Base-by-base conservation (phyloP, 2,113 vertebrate genomes). In the Prietella phreatophila region DNA sequence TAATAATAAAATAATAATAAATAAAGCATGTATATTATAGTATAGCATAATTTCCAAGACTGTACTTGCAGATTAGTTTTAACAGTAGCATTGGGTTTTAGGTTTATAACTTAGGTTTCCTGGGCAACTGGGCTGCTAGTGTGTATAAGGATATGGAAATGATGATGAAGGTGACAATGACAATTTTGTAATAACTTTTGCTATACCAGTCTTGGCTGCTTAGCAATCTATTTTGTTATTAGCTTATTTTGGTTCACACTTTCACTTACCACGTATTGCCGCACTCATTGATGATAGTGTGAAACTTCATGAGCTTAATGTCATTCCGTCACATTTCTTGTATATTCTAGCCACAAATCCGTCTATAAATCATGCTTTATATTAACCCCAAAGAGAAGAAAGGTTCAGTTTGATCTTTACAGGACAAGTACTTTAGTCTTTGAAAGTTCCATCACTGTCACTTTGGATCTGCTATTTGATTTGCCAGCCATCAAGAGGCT, bases 331-430 rank as follows among this genome's bases (percentile, higher is more conserved):
- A 25, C 63, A 58, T 75, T 85, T 89, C 71, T 61, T 89, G 61
- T 79, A 88, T 91, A 85, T 61, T 76, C 36, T 79, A 83, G 91
- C 55, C 85, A 89, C 86, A 88, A 76, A 86, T 82, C 63, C 50
- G 17, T 87, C 78, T n/a, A 67, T 22, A 36, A 55, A 76, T 82
- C 33, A 5, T 6, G 73, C 80, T 81, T 86, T 89, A 85, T 76
- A 75, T 85, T 53, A 79, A 53, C 55, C 30, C 14, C 71, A 53
- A 76, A 86, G 89, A 89, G 55, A 88, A 89, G 91, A 91, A 83
- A 90, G 84, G 83, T 87, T 83, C 39, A 2, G 50, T 78, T 92
- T 93, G 88, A 94, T 94, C 92, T 92, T 60, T 63, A 79, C 19
- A n/a, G 25, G 20, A 47, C 50, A 20, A 81, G 86, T 71, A 76